Evolutionary conservation across 2,797 vertebrate genomes (phyloP).

Genomic region (Pseudochromis fuscus): DNA sequence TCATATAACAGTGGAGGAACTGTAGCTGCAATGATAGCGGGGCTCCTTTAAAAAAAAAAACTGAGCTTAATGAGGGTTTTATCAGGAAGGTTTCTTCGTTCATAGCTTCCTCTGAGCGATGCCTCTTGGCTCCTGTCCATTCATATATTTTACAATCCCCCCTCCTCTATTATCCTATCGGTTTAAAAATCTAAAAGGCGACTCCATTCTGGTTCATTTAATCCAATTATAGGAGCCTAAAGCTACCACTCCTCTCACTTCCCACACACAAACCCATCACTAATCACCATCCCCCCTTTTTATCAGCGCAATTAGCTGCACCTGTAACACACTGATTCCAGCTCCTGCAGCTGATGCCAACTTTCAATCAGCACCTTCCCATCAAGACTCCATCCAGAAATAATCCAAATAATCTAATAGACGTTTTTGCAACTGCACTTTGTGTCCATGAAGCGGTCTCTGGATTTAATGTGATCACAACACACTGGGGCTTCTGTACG

Average conservation of each 20-base stretch:
- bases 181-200: conserved; percentile 26
- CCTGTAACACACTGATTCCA: conserved; percentile 29
- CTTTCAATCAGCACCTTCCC: conserved; percentile 11
- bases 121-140: conserved; percentile 17
- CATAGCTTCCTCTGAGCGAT: conserved; percentile 6
- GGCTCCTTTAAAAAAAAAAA: conserved; percentile 10
- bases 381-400: background rate
- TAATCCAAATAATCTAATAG: conserved; percentile 4
- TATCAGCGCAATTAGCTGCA: conserved; percentile 51
- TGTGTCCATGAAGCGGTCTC: background rate
- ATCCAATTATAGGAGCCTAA: conserved; percentile 57
- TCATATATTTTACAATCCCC: conserved; percentile 16
- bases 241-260: conserved; percentile 42
- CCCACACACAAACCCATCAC: conserved; percentile 36
- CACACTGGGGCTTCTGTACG: background rate
- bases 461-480: no score
- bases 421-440: background rate
- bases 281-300: conserved; percentile 35
- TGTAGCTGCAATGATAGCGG: conserved; percentile 2
- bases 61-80: conserved; percentile 26
- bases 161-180: conserved; percentile 18
- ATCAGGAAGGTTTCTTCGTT: conserved; percentile 21
- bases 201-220: conserved; percentile 43
- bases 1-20: background rate
- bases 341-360: conserved; percentile 9